phyloP scores from a whole-genome alignment of 2,113 vertebrate genomes.

The Pteronura brasiliensis region DNA sequence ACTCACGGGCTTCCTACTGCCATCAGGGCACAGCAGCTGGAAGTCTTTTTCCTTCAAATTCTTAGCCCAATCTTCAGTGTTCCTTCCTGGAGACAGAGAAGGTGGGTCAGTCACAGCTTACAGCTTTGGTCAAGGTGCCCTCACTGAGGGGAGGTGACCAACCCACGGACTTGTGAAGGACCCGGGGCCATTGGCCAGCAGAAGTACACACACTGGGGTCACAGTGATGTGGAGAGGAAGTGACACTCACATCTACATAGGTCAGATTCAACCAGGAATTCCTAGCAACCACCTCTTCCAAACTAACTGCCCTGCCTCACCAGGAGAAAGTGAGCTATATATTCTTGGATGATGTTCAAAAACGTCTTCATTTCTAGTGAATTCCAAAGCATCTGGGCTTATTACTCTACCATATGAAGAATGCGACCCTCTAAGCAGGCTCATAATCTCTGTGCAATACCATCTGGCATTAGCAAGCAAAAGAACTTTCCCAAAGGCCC shows the following conservation, averaged over 20 bases:
- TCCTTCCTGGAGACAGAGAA: constrained; percentile 43
- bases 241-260: too few species aligned
- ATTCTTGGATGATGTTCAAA: neutral
- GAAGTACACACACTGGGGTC: neutral
- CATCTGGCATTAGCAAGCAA: neutral
- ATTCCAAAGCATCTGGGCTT: neutral
- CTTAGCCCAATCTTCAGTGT: constrained; percentile 44
- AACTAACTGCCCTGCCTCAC: neutral
- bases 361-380: constrained; percentile 23
- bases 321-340: neutral
- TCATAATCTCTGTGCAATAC: neutral
- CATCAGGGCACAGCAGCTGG: constrained; percentile 64
- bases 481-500: neutral
- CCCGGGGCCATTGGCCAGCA: neutral
- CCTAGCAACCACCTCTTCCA: neutral
- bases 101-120: neutral
- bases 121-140: neutral
- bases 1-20: fast-evolving
- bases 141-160: neutral
- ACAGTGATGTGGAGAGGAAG: neutral
- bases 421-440: neutral
- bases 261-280: neutral
- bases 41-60: fast-evolving
- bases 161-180: neutral
- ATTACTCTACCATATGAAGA: neutral